phyloP scores from a whole-genome alignment of 1,140 invertebrate genomes.

The Vanessa atalanta region DNA sequence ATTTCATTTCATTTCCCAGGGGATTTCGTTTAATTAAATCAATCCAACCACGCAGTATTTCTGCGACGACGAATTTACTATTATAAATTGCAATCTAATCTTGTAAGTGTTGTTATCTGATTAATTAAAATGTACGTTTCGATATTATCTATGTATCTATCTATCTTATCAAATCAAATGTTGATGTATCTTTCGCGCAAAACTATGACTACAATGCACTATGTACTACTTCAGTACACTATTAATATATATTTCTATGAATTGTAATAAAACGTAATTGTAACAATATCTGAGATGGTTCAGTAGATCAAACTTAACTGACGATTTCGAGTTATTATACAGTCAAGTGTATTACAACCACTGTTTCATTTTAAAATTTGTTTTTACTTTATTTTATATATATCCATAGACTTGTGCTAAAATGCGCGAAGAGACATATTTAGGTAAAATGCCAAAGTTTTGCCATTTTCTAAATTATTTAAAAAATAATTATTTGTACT shows the following conservation, averaged over 20 bases:
- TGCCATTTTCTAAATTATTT: no score
- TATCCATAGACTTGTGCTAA: no score
- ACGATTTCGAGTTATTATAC: no score
- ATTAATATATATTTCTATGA: background rate
- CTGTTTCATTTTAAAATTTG: no score
- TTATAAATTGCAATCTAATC: constrained; percentile 15
- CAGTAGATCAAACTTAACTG: no score
- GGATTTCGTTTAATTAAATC: constrained; percentile 14
- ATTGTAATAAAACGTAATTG: background rate
- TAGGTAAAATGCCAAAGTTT: no score
- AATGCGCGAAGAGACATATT: no score
- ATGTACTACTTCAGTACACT: background rate
- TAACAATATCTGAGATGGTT: no score
- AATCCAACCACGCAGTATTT: constrained; percentile 1
- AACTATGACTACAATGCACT: background rate
- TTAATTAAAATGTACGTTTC: constrained; percentile 10
- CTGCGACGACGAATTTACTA: constrained; percentile 12
- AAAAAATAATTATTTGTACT: no score
- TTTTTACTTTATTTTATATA: no score
- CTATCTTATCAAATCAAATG: constrained; percentile 2
- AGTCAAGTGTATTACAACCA: no score
- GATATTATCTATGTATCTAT: background rate
- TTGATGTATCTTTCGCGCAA: background rate
- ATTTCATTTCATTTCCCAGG: constrained; percentile 13
- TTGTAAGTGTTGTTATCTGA: constrained; percentile 11